Conservation (phyloP, 2,113 vertebrate species). For the Zapus hudsonius region DNA sequence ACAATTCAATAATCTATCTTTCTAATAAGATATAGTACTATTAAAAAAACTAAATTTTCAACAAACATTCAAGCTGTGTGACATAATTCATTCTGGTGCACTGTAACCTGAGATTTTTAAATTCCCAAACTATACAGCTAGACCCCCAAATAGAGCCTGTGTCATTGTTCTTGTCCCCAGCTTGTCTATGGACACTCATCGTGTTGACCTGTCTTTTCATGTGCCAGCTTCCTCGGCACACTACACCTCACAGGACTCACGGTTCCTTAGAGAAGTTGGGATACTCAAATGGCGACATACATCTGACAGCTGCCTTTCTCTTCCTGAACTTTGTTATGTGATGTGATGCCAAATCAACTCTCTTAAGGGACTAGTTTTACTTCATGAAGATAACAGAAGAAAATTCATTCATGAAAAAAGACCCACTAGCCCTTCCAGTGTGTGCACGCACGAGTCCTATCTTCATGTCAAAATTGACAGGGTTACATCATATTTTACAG, state of each 20-base stretch:
- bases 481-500: neutral
- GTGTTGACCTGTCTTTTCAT: conserved; percentile 23
- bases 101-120: conserved; percentile 14
- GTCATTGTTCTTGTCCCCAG: conserved; percentile 43
- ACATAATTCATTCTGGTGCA: conserved; percentile 22
- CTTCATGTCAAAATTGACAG: neutral
- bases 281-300: neutral
- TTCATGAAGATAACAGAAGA: neutral
- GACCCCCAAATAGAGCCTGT: conserved; percentile 56
- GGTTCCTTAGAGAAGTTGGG: conserved; percentile 22
- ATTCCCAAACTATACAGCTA: neutral
- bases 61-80: neutral
- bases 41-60: neutral
- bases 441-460: neutral
- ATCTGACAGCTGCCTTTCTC: conserved; percentile 51
- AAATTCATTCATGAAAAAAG: neutral
- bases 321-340: conserved; percentile 28
- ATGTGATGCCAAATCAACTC: conserved; percentile 10
- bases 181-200: conserved; percentile 49
- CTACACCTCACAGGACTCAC: conserved; percentile 63
- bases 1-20: neutral
- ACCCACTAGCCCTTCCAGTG: neutral
- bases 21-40: neutral
- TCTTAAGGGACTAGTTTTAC: neutral
- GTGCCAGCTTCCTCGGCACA: conserved; percentile 62